Evolutionary conservation across 1,140 invertebrate genomes (phyloP), one percentile per base, ranked within the genome.

Genomic region (Physella acuta): DNA sequence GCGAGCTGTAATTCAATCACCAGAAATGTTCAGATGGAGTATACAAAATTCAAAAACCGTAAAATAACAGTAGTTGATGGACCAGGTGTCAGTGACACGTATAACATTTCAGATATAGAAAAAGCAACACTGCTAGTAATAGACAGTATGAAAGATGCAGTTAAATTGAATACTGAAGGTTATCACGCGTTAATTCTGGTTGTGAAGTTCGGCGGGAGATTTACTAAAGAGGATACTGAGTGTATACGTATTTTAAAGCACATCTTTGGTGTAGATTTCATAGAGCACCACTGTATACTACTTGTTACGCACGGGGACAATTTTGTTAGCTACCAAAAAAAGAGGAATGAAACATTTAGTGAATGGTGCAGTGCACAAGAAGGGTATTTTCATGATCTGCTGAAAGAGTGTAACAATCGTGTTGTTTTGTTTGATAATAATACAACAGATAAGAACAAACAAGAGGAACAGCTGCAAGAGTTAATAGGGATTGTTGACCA

Each of bases 81-180:
- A 17, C 58, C 58, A 11, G 58, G 58, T 30, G 58, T 60, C 33
- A 11, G 58, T 11, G 58, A 60, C 24, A 60, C 58, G 33, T 11
- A 34, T 14, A 11, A 30, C 11, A 31, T 11, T 11, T 4, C 58
- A 4, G 58, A 31, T 4, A 8, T 14, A 28, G 58, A 31, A 20
- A 8, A 55, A 28, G 17, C 53, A 14, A 5, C 5, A 8, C 8
- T 14, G 5, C 24, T 55, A 8, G 53, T 28, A 5, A 28, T 55
- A 8, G 26, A 55, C 5, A 8, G 8, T 55, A 14, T 55, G 8
- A 14, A 5, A n/a, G 24, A 24, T 20, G 53, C 53, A 55, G 26
- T 55, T 5, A 24, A 5, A n/a, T 14, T 24, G 26, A n/a, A 28
- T 55, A 5, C 53, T 8, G 24, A 24, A 55, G 53, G 53, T 5